Base-by-base conservation (phyloP, 2,113 vertebrate genomes). In the Eulacestoma nigropectus region DNA sequence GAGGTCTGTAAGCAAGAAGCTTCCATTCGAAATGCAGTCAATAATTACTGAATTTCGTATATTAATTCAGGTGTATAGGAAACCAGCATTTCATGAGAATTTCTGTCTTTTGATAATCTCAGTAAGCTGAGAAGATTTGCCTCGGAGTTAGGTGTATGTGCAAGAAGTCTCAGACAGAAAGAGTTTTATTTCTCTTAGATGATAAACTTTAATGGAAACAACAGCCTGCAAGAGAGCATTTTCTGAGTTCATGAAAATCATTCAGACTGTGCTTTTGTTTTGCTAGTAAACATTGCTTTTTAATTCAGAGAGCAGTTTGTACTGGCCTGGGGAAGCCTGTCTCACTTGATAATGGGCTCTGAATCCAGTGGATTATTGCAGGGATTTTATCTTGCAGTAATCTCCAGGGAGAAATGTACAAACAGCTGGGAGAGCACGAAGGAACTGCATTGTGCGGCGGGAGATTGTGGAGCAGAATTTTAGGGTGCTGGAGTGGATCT, bases 291-390 rank as follows among this genome's bases (percentile, higher is more conserved):
- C 70, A 52, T 39, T 84, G 42, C 89, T 97, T 82, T 96, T 97
- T 97, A 97, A 96, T 96, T 97, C 96, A 96, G 95, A 87, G 96
- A 98, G 97, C 95, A 97, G 91, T 93, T 97, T 95, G 91, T 88
- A 83, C 84, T 96, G 73, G 92, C 87, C 86, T 53, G 32, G 91
- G 92, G 84, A 98, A 97, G 95, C 90, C 96, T 97, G 95, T 96
- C 95, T 97, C 97, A 98, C 98, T 98, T 98, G 97, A 97, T 97
- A 98, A 98, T 98, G 97, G 98, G 97, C 97, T 98, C 97, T 97
- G 97, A 98, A 97, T 98, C 98, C 98, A 98, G 97, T 98, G 98
- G 99, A 99, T 99, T 99, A 99, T 80, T 97, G 88, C 90, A 98
- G 98, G 99, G 99, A 99, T 99, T 99, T 98, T 98, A 97, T 97